Conservation (phyloP, 2,113 vertebrate species). For the Sebastes fasciatus region DNA sequence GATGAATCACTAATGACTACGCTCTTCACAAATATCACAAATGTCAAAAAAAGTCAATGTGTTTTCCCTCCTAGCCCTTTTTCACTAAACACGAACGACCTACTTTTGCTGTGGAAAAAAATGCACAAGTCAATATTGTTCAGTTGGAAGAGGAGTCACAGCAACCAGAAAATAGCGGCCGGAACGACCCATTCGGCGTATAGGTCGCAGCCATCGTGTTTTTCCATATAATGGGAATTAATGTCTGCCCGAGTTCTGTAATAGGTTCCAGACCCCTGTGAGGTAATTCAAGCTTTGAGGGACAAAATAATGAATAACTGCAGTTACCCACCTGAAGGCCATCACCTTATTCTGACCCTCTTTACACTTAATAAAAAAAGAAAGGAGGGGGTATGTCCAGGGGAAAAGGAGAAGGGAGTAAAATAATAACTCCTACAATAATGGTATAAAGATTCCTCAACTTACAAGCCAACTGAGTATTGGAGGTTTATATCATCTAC, state of each 20-base stretch:
- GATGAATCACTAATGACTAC: conserved; percentile 73
- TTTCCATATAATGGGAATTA: conserved; percentile 53
- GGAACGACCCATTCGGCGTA: conserved; percentile 53
- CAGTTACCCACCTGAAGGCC: conserved; percentile 38
- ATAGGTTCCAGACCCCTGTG: conserved; percentile 48
- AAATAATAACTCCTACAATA: neutral
- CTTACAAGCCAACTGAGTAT: neutral
- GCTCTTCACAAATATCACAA: conserved; percentile 68
- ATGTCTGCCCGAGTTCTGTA: conserved; percentile 30
- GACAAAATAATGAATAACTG: conserved; percentile 57
- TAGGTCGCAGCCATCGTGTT: conserved; percentile 43
- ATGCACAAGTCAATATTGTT: conserved; percentile 60
- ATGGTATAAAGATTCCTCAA: neutral
- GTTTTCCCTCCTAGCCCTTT: conserved; percentile 36
- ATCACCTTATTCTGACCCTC: conserved; percentile 52
- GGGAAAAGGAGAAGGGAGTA: conserved; percentile 13
- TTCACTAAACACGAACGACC: conserved; percentile 41
- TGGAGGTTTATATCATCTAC: neutral
- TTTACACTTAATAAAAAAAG: conserved; percentile 41
- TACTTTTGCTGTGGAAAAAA: conserved; percentile 12
- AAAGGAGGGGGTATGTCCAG: neutral
- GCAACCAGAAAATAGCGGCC: conserved; percentile 38
- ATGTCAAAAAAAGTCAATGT: conserved; percentile 68
- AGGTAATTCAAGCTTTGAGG: conserved; percentile 59
- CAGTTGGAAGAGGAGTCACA: conserved; percentile 38